Evolutionary conservation across 2,113 vertebrate genomes (phyloP), one percentile per base, ranked within the genome.

Genomic region (Pandion haliaetus): DNA sequence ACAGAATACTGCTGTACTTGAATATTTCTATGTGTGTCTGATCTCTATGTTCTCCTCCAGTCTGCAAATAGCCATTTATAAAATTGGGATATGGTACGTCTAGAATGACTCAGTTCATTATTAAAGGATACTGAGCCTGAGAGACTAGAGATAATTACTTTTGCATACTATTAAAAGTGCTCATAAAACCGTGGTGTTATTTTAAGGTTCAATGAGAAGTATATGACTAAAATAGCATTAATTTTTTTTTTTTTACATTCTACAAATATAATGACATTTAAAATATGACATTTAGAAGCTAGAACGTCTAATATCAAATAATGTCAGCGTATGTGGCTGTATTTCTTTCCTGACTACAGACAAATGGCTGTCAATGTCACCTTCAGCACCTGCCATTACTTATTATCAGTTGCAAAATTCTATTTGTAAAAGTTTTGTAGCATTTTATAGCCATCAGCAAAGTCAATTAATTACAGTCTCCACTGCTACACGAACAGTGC

Each of bases 181-280:
- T 96, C 92, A 70, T 93, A 95, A 97, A 97, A 97, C 71, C 2
- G 42, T 89, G 87, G 40, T 88, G 89, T 97, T 95, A 95, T 96
- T 88, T 96, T 97, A 97, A 97, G 93, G 23, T 18, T 86, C 85
- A 63, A 32, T 45, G 49, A 89, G 76, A 94, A 62, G 40, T 65
- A 42, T 67, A 77, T 4, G 69, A 85, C 86, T 93, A 94, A 96
- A 96, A 95, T 88, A 96, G 85, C 82, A 97, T 57, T 96, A 93
- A 85, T 90, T 54, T 88, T 96, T 97, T 93, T 83, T 89, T 63
- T 89, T 96, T 86, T 29, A 72, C 32, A 14, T 86, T 96, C 94
- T 77, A 55, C 63, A 90, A 82, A 94, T 74, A 52, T 57, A 91
- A 84, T 87, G 93, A 71, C 91, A 95, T 95, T 95, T 96, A 82